These are phyloP conservation scores for Pimephales promelas DNA, from an alignment of 2,113 vertebrate species.

Conservation along the genomic window DNA sequence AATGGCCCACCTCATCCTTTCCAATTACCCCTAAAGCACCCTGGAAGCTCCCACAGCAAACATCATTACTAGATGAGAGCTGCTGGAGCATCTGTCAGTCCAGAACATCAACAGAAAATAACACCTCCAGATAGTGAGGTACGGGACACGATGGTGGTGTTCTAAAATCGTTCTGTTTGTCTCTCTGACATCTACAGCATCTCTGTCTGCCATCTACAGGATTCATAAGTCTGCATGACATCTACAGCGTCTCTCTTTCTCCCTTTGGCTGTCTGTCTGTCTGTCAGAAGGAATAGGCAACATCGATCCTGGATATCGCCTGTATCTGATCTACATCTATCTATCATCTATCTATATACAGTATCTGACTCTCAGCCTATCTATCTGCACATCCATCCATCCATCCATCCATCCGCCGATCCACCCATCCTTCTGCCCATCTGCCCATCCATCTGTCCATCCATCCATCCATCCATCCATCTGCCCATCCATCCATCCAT, in stretches of 20 bases:
- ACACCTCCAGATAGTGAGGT: neutral
- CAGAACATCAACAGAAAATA: neutral
- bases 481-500: neutral
- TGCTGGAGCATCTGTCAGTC: slow-evolving; percentile 21
- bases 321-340: no score
- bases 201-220: no score
- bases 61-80: slow-evolving; percentile 18
- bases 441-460: neutral
- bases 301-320: no score
- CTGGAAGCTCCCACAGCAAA: slow-evolving; percentile 34
- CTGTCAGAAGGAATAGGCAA: no score
- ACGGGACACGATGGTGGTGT: no score
- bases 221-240: no score
- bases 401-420: neutral
- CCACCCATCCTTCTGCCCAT: neutral
- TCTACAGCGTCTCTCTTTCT: no score
- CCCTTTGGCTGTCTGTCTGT: neutral
- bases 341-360: no score
- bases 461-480: neutral
- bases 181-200: no score
- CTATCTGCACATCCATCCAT: neutral
- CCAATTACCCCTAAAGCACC: slow-evolving; percentile 37
- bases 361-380: neutral
- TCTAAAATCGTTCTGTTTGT: no score
- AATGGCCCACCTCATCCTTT: slow-evolving; percentile 27